A percentile compares a stretch with the other conserved stretches of the same genome.
These are phyloP conservation scores for Monopis laevigella DNA, from an alignment of 2,888 invertebrate species.

Conservation along the genomic window DNA sequence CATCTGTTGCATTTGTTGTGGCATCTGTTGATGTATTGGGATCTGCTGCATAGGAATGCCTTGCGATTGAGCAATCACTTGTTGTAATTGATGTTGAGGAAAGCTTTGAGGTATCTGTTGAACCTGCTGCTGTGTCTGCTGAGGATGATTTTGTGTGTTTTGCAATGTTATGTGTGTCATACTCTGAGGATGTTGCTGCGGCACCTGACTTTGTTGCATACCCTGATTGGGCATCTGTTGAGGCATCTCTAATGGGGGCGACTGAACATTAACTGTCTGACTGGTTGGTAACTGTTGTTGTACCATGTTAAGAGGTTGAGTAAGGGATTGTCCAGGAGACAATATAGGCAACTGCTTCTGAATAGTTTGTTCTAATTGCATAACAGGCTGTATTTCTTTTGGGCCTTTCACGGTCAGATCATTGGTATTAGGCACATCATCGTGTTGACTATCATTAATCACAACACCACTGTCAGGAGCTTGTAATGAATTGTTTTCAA, in stretches of 20 bases:
- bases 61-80: conserved; percentile 59
- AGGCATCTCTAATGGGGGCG: conserved; percentile 60
- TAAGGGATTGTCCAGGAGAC: conserved; percentile 60
- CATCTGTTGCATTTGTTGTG: conserved; percentile 63
- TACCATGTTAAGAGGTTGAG: conserved; percentile 53
- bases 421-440: conserved; percentile 45
- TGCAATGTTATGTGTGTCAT: conserved; percentile 64
- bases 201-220: conserved; percentile 48
- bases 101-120: conserved; percentile 64
- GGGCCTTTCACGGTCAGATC: conserved; percentile 57
- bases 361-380: conserved; percentile 57
- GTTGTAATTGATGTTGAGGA: conserved; percentile 62
- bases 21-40: conserved; percentile 62
- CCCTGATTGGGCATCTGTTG: conserved; percentile 59
- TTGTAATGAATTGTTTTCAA: conserved; percentile 44
- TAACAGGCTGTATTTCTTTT: conserved; percentile 54
- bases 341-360: conserved; percentile 63
- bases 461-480: conserved; percentile 64
- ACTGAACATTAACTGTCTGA: conserved; percentile 58
- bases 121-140: conserved; percentile 51
- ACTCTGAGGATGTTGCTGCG: conserved; percentile 59
- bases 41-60: conserved; percentile 62
- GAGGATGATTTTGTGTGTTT: conserved; percentile 45
- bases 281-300: conserved; percentile 50
- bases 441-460: conserved; percentile 60